Evolutionary conservation across 2,113 vertebrate species (phyloP).

Genomic region (Psittacara wagleri): DNA sequence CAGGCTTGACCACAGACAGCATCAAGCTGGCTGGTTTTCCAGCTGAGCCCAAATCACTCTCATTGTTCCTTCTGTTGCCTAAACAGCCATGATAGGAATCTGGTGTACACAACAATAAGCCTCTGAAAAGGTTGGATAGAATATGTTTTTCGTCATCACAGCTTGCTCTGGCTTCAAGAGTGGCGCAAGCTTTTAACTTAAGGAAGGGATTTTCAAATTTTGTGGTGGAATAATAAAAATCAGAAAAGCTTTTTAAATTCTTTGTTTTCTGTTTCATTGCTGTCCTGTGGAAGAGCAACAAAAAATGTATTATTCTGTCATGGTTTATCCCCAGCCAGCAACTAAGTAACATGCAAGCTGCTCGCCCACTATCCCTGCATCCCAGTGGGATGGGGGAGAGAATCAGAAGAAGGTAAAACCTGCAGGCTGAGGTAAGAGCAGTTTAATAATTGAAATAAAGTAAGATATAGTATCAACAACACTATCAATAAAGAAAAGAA

Average conservation of each 20-base stretch:
- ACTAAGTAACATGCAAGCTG: neutral
- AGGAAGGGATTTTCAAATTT: neutral
- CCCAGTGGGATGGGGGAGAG: neutral
- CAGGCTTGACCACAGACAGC: fast-evolving
- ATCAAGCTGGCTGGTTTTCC: neutral
- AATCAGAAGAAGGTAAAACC: neutral
- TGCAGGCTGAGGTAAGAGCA: neutral
- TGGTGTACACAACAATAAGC: neutral
- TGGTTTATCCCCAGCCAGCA: neutral
- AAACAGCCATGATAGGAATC: neutral
- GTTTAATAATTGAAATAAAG: neutral
- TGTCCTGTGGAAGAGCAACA: neutral
- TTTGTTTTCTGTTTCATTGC: neutral
- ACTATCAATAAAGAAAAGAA: neutral
- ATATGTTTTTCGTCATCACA: neutral
- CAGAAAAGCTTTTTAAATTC: neutral
- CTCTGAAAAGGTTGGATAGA: neutral
- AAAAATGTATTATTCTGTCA: neutral
- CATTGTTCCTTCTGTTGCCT: neutral
- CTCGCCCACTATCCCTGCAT: neutral
- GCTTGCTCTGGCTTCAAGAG: neutral
- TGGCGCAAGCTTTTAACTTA: neutral
- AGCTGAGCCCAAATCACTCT: neutral
- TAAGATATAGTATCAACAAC: neutral
- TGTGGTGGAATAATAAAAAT: neutral